Evolutionary conservation across 2,797 vertebrate genomes (phyloP), one percentile per base, ranked within the genome.

Genomic region (Pseudomugil tenellus): DNA sequence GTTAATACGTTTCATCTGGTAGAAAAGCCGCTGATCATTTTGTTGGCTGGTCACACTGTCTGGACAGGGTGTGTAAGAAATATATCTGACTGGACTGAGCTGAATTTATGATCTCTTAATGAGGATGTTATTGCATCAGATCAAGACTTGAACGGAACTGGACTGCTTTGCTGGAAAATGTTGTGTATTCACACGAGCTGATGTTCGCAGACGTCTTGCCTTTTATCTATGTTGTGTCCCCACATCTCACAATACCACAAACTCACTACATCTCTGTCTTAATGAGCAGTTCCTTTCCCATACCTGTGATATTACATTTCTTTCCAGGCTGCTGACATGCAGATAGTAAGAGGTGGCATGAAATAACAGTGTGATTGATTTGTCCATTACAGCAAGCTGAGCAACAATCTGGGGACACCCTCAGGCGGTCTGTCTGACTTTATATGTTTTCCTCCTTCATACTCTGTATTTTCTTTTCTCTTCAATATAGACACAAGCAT

Each of bases 1-100:
- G 60, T n/a, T 85, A 84, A 87, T 83, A 53, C 75, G 80, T 88
- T 79, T 90, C 87, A 87, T 89, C 77, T 87, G 83, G 76, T 63
- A 66, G 64, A 58, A 67, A 70, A 75, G 64, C 56, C 79, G 63
- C 75, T 69, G 64, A 86, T 74, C 64, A 67, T 72, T 81, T 75
- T 48, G 70, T 70, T 83, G 80, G 76, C 78, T 61, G 58, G 37
- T 75, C 52, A 62, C 28, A 67, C 63, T 39, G 49, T 77, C 70
- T 72, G 73, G 63, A 74, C 58, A 76, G 26, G 17, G 56, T 43
- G 21, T 26, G 16, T 58, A 48, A 76, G 66, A 35, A 29, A 3
- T 25, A 61, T 29, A 66, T 70, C 67, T 62, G 68, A 62, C 26
- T 57, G 63, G 56, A 71, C 70, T 52, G 39, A 60, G 39, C 65